phyloP scores from a whole-genome alignment of 2,797 vertebrate genomes.

The Cyprinella venusta region DNA sequence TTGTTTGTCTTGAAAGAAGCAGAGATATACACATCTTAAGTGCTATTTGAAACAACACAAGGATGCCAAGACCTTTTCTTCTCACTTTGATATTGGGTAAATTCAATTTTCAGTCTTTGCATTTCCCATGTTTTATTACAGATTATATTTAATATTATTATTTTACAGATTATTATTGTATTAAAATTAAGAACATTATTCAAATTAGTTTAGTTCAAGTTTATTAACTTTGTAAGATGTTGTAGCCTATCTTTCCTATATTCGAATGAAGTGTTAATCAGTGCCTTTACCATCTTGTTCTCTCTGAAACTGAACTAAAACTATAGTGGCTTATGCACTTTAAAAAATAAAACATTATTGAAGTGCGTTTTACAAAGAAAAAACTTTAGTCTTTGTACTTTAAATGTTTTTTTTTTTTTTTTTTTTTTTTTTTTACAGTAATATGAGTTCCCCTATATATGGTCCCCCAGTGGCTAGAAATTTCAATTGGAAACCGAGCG shows the following conservation, averaged over 20 bases:
- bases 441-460: no score
- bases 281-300: background rate
- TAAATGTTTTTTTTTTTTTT: no score
- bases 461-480: no score
- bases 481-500: no score
- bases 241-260: background rate
- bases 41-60: background rate
- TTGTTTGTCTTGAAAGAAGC: background rate
- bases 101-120: no score
- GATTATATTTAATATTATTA: no score
- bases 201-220: background rate
- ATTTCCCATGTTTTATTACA: no score
- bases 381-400: background rate
- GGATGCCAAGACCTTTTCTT: conserved; percentile 13
- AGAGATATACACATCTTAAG: background rate
- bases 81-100: background rate
- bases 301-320: background rate
- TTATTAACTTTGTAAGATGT: background rate
- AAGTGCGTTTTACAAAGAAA: background rate
- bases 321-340: background rate
- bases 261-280: background rate
- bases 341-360: background rate
- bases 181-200: no score
- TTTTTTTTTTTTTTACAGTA: no score
- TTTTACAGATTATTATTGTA: no score